Conservation (phyloP, 2,888 invertebrate species). For the Suillia variegata region DNA sequence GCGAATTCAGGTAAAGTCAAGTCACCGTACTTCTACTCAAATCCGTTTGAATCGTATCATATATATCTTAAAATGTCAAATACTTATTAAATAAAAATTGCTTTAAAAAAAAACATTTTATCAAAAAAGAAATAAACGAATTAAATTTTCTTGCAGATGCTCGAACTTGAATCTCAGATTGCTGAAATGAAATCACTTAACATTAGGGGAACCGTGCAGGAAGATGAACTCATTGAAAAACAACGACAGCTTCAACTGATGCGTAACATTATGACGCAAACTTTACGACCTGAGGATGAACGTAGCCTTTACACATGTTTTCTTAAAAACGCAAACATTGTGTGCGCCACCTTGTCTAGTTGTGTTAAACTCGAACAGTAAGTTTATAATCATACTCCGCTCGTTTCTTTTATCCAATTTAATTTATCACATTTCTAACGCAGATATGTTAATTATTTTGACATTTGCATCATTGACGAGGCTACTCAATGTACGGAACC, state of each 20-base stretch:
- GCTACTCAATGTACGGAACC: slow-evolving; percentile 87
- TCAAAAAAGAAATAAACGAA: too few relatives aligned
- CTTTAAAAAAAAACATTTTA: too few relatives aligned
- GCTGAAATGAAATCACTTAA: slow-evolving; percentile 30
- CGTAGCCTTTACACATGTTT: slow-evolving; percentile 48
- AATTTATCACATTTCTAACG: neutral
- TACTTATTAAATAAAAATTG: slow-evolving; percentile 4
- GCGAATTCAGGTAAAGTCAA: slow-evolving; percentile 31
- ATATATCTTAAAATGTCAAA: neutral
- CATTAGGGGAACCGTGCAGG: slow-evolving; percentile 35
- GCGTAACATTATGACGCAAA: slow-evolving; percentile 36
- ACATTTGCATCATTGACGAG: slow-evolving; percentile 82
- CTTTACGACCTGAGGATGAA: slow-evolving; percentile 41
- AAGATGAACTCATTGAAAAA: slow-evolving; percentile 40
- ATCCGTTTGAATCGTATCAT: too few relatives aligned
- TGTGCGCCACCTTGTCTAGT: slow-evolving; percentile 74
- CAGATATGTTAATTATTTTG: slow-evolving; percentile 56
- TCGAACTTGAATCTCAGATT: slow-evolving; percentile 31
- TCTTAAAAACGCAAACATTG: slow-evolving; percentile 69
- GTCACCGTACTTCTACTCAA: neutral
- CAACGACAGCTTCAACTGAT: slow-evolving; percentile 47
- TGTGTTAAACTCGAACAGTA: slow-evolving; percentile 57
- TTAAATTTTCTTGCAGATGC: slow-evolving; percentile 26
- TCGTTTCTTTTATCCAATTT: slow-evolving; percentile 9
- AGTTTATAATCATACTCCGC: slow-evolving; percentile 24